Evolutionary conservation across 2,113 vertebrate species (phyloP).

Genomic region (Gallinago undulata): DNA sequence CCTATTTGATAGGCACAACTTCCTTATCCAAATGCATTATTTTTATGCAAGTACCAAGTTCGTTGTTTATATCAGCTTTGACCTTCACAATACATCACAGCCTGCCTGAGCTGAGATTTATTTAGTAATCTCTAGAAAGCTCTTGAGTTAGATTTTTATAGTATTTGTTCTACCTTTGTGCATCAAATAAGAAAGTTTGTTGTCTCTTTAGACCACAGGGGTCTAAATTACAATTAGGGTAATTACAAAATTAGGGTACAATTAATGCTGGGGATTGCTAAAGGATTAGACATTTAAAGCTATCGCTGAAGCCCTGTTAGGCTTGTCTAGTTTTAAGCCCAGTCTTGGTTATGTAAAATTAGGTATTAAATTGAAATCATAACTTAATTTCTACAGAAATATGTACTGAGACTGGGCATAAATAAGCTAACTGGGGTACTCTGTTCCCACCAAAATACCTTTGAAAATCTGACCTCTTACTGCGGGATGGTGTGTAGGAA

Average conservation of each 20-base stretch:
- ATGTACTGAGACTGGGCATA: not conserved
- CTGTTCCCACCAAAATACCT: not conserved
- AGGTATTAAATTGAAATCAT: not conserved
- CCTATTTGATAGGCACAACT: not conserved
- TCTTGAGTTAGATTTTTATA: slow-evolving; percentile 37
- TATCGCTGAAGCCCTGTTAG: not conserved
- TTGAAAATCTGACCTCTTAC: not conserved
- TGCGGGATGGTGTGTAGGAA: not conserved
- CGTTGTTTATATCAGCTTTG: slow-evolving; percentile 18
- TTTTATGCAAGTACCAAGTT: not conserved
- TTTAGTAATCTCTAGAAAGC: slow-evolving; percentile 29
- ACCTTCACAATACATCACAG: slow-evolving; percentile 39
- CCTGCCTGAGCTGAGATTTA: not conserved
- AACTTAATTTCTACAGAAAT: not conserved
- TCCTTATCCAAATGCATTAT: slow-evolving; percentile 23
- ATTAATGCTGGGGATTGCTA: not conserved
- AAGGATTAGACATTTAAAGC: not conserved
- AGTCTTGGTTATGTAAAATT: not conserved
- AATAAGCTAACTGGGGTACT: not conserved
- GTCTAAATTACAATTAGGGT: too few species aligned
- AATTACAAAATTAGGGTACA: not conserved
- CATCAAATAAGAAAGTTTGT: not conserved
- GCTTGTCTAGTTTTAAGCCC: not conserved
- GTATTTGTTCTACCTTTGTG: slow-evolving; percentile 23
- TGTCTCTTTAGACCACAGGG: not conserved